A percentile compares a stretch with the other conserved stretches of the same genome.
These are phyloP conservation scores for Callorhinus ursinus DNA, from an alignment of 2,113 vertebrate genomes.

Conservation along the genomic window DNA sequence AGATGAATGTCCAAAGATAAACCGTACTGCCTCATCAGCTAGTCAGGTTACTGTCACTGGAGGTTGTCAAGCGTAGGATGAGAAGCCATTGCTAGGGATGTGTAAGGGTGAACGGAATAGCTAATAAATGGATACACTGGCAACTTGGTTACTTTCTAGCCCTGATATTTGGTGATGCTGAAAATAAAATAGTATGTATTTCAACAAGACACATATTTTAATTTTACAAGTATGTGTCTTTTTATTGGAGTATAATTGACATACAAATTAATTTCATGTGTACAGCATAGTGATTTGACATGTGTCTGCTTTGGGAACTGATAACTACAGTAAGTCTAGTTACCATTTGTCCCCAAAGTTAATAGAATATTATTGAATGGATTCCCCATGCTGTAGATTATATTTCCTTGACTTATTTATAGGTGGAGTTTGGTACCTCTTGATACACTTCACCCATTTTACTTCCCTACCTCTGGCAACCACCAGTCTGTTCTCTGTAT, in stretches of 20 bases:
- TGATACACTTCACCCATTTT: background rate
- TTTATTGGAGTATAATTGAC: background rate
- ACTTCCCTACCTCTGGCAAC: background rate
- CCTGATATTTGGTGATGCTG: background rate
- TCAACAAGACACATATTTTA: background rate
- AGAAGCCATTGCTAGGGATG: background rate
- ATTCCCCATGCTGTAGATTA: background rate
- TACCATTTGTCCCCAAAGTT: background rate
- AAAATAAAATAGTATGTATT: background rate
- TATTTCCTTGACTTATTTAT: background rate
- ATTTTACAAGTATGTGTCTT: background rate
- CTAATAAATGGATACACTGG: background rate
- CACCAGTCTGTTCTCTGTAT: background rate
- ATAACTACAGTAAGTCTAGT: background rate
- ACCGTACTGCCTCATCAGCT: rapidly evolving
- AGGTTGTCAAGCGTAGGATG: background rate
- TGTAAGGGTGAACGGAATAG: background rate
- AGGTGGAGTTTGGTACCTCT: background rate
- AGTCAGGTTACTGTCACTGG: background rate
- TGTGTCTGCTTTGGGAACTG: background rate
- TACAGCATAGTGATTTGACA: background rate
- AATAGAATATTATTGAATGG: background rate
- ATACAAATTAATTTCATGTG: background rate
- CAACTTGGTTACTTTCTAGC: background rate
- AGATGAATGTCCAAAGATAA: background rate